These are phyloP conservation scores for Matsumyia berberina DNA, from an alignment of 2,888 invertebrate genomes.

Conservation along the genomic window DNA sequence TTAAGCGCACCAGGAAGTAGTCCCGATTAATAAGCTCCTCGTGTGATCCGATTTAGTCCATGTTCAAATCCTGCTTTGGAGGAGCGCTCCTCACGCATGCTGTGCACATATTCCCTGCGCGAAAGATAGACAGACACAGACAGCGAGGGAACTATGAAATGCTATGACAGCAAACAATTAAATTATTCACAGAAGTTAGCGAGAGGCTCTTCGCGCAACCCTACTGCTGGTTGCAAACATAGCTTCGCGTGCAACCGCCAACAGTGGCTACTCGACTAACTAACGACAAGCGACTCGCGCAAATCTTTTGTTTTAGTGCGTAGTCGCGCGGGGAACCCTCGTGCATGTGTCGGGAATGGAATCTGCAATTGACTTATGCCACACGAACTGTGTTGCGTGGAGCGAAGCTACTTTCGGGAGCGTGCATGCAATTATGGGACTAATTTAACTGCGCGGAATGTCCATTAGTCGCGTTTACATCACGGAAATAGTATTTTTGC, in stretches of 20 bases:
- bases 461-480: conserved; percentile 69
- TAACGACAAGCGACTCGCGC: conserved; percentile 60
- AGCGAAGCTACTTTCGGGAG: conserved; percentile 62
- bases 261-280: conserved; percentile 59
- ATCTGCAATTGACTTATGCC: conserved; percentile 72
- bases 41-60: background rate
- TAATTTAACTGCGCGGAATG: conserved; percentile 73
- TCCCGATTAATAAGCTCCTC: conserved; percentile 55
- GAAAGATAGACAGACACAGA: conserved; percentile 5
- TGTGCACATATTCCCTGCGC: conserved; percentile 2
- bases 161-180: conserved; percentile 70
- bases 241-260: conserved; percentile 56
- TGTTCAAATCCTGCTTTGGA: background rate
- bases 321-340: conserved; percentile 25
- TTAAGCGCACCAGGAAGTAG: conserved; percentile 64
- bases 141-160: conserved; percentile 49
- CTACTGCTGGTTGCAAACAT: conserved; percentile 11
- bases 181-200: conserved; percentile 57
- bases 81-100: conserved; percentile 38
- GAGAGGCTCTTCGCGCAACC: conserved; percentile 23
- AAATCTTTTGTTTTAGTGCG: conserved; percentile 74
- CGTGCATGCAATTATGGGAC: conserved; percentile 75
- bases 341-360: conserved; percentile 48
- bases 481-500: conserved; percentile 62
- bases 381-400: conserved; percentile 72